phyloP scores from a whole-genome alignment of 2,797 vertebrate genomes.

The Galagoides demidoff region DNA sequence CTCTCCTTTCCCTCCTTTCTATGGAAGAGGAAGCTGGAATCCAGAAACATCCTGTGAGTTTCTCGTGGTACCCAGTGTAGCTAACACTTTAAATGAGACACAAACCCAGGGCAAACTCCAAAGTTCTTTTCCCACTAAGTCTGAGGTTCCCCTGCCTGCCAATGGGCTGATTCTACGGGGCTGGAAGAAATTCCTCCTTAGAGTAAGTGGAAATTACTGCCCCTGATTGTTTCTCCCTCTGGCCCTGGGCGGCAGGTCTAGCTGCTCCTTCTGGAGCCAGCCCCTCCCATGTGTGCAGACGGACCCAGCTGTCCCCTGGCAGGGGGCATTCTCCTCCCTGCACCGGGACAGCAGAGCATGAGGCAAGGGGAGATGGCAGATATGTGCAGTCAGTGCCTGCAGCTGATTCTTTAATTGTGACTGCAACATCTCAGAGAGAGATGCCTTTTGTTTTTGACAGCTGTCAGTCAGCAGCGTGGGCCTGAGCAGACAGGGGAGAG shows the following conservation, averaged over 20 bases:
- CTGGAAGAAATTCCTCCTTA: not conserved
- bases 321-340: rapidly evolving
- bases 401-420: not conserved
- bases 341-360: not conserved
- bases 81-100: not conserved
- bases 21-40: not conserved
- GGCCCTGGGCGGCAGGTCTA: too few species aligned
- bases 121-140: not conserved
- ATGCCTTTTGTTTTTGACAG: not conserved
- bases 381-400: rapidly evolving
- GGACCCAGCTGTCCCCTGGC: not conserved
- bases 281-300: rapidly evolving
- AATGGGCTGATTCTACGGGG: not conserved
- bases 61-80: not conserved
- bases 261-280: rapidly evolving
- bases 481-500: not conserved
- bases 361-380: rapidly evolving
- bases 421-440: not conserved
- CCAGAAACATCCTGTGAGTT: not conserved
- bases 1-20: not conserved
- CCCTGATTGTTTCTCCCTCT: not conserved
- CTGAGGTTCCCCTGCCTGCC: not conserved
- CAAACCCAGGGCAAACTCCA: not conserved
- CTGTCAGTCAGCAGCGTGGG: not conserved
- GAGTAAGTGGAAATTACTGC: not conserved